Evolutionary conservation across 2,113 vertebrate species (phyloP).

Genomic region (Hucho hucho): DNA sequence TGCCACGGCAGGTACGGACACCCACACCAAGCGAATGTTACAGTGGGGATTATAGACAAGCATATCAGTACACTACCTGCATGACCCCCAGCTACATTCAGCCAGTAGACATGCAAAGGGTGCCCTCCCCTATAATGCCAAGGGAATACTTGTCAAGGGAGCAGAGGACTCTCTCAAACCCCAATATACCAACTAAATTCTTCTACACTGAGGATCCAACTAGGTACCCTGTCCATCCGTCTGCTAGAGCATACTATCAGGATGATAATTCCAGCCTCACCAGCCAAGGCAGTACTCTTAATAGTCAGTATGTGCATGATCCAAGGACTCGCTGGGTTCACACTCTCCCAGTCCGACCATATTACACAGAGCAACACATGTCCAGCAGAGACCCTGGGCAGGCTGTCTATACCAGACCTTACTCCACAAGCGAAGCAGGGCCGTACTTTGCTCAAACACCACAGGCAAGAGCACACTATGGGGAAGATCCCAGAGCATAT

Average conservation of each 20-base stretch:
- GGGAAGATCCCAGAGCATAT: conserved; percentile 74
- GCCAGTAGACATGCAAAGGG: conserved; percentile 70
- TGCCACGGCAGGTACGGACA: conserved; percentile 81
- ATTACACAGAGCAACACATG: conserved; percentile 63
- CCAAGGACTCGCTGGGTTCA: conserved; percentile 74
- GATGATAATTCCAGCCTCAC: conserved; percentile 75
- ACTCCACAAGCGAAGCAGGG: conserved; percentile 73
- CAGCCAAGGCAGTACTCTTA: conserved; percentile 73
- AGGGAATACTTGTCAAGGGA: conserved; percentile 76
- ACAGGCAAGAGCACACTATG: conserved; percentile 64
- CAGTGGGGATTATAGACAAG: conserved; percentile 80
- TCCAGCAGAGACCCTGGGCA: conserved; percentile 59
- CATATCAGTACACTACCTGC: conserved; percentile 73
- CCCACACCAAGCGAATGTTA: conserved; percentile 89
- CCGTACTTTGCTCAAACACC: conserved; percentile 78
- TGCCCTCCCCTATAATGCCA: conserved; percentile 73
- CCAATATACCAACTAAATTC: conserved; percentile 84
- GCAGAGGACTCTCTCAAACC: conserved; percentile 78
- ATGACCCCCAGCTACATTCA: conserved; percentile 73
- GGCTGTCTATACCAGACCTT: conserved; percentile 67
- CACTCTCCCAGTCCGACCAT: conserved; percentile 71
- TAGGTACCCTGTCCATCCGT: conserved; percentile 71
- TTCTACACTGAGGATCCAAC: conserved; percentile 85
- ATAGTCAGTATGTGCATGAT: conserved; percentile 66
- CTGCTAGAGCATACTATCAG: conserved; percentile 73